These are phyloP conservation scores for Rapana venosa DNA, from an alignment of 2,888 invertebrate genomes.

Conservation along the genomic window DNA sequence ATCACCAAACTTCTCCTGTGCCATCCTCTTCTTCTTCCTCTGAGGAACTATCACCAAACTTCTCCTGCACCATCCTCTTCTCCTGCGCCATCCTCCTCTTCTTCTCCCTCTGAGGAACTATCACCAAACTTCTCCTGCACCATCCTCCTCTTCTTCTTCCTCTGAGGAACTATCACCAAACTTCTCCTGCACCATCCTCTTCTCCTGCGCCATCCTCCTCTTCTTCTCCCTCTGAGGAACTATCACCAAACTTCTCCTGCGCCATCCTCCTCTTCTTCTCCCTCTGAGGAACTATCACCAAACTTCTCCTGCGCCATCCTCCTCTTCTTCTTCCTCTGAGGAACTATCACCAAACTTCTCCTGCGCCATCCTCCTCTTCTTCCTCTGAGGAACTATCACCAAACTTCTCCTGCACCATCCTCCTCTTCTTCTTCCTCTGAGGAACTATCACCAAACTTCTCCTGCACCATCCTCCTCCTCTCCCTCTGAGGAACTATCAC, in stretches of 20 bases:
- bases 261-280: too few relatives aligned
- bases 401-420: constrained; percentile 1
- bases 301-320: not conserved
- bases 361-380: not conserved
- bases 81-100: not conserved
- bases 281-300: not conserved
- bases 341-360: too few relatives aligned
- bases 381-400: constrained; percentile 29
- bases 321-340: too few relatives aligned
- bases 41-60: not conserved
- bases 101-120: not conserved
- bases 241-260: not conserved
- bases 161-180: too few relatives aligned
- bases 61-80: not conserved
- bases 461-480: not conserved
- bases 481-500: not conserved
- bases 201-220: not conserved
- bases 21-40: not conserved
- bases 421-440: not conserved
- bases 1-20: not conserved
- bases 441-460: not conserved
- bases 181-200: too few relatives aligned
- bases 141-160: too few relatives aligned
- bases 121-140: too few relatives aligned
- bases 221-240: not conserved